A percentile compares a stretch with the other conserved stretches of the same genome.
Conservation (phyloP, 2,888 invertebrate genomes). For the Cephus rjabovi region DNA sequence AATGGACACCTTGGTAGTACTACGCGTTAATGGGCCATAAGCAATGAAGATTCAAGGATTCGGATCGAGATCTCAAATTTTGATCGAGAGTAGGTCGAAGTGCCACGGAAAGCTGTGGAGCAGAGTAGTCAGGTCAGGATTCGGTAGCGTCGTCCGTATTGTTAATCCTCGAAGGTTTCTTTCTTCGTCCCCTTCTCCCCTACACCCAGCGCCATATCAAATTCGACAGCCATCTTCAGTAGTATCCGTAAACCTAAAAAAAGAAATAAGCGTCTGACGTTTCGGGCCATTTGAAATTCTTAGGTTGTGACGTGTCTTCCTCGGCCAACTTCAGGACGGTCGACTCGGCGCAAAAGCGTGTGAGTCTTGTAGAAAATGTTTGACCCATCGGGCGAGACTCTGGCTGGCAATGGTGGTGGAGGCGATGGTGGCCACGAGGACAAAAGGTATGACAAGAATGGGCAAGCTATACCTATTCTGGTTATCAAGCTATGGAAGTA, state of each 20-base stretch:
- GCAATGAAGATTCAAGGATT: slow-evolving; percentile 15
- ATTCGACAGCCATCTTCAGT: neutral
- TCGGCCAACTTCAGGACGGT: neutral
- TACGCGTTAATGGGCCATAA: neutral
- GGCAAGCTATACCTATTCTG: slow-evolving; percentile 56
- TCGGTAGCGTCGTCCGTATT: slow-evolving; percentile 47
- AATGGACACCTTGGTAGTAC: neutral
- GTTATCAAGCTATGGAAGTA: slow-evolving; percentile 58
- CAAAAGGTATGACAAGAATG: slow-evolving; percentile 57
- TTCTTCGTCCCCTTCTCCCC: neutral
- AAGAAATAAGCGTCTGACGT: neutral
- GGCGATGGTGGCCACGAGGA: slow-evolving; percentile 20
- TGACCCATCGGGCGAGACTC: slow-evolving; percentile 29
- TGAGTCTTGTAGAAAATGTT: slow-evolving; percentile 45
- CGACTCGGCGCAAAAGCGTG: slow-evolving; percentile 27
- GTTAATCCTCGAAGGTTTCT: slow-evolving; percentile 17
- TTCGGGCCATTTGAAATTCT: too few species aligned
- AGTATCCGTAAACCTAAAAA: neutral
- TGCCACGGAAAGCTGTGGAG: slow-evolving; percentile 8
- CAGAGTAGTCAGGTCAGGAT: slow-evolving; percentile 26
- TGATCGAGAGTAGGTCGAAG: slow-evolving; percentile 30
- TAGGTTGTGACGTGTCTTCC: too few species aligned
- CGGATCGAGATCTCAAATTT: slow-evolving; percentile 17
- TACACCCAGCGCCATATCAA: neutral
- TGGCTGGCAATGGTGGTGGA: neutral